A percentile compares a stretch with the other conserved stretches of the same genome.
Evolutionary conservation across 2,797 vertebrate genomes (phyloP).

Genomic region (Pangasius larnaudii): DNA sequence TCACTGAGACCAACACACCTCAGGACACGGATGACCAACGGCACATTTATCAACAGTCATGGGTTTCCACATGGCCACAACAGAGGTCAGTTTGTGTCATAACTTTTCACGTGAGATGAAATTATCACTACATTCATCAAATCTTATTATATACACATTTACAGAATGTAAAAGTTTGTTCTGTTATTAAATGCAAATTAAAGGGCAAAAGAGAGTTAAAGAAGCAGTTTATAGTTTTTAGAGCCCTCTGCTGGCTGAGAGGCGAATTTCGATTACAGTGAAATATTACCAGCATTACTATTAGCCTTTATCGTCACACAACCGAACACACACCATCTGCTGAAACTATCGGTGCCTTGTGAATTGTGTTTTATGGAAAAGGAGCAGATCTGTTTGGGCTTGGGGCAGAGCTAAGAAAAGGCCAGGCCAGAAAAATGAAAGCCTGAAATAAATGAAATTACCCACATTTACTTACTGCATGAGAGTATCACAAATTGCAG

Average conservation of each 20-base stretch:
- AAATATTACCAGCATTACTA: background rate
- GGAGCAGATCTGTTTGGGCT: background rate
- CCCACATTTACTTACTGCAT: background rate
- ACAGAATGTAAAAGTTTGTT: background rate
- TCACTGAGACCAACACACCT: conserved; percentile 45
- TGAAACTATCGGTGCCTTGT: too few species aligned
- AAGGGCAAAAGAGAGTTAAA: background rate
- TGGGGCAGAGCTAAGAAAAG: background rate
- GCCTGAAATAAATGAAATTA: background rate
- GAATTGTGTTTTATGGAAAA: background rate
- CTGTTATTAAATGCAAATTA: background rate
- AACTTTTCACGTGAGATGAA: background rate
- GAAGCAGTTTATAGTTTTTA: background rate
- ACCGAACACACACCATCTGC: background rate
- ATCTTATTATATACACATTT: background rate
- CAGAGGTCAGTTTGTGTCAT: conserved; percentile 59
- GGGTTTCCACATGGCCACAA: conserved; percentile 50
- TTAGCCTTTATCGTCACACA: background rate
- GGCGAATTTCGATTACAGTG: background rate
- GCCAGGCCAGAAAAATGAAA: background rate
- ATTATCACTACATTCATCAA: background rate
- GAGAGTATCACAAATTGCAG: background rate
- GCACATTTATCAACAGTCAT: conserved; percentile 42
- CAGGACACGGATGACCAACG: conserved; percentile 48
- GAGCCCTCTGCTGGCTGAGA: background rate